Evolutionary conservation across 2,888 invertebrate genomes (phyloP), one percentile per base, ranked within the genome.

Genomic region (Pyrgus malvae): DNA sequence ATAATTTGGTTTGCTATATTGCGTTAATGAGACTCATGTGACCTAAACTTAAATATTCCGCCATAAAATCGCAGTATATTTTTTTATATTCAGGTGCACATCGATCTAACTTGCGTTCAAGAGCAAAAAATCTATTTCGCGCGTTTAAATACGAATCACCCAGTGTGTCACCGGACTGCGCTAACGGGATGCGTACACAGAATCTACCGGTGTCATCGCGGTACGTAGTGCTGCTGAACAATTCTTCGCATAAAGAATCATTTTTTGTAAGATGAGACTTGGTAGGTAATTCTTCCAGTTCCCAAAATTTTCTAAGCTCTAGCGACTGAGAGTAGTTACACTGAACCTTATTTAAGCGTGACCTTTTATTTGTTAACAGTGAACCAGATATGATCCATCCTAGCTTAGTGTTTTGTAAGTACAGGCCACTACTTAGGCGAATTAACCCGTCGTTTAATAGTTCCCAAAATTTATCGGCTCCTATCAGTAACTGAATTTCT

Each of bases 61-160:
- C 21, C 59, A 69, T 65, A 21, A 69, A 67, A n/a, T 63, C 53
- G 4, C 49, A 23, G 40, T 68, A 66, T 33, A 41, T 56, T 11
- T 56, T 4, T 55, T 66, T 63, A 25, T 53, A 61, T 6, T 29
- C 17, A 4, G 57, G 35, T 16, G 60, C 55, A 2, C 60, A 48
- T 35, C 21, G 29, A 41, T 60, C 38, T 45, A 59, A 49, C 17
- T 55, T 50, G 1, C 62, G 56, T 37, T 65, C 63, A 2, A 65
- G 48, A 21, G 62, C 29, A 3, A 33, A 14, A 8, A 14, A 33
- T 33, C 31, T 31, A 12, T 31, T 31, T 31, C 2, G 31, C 14
- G 31, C 31, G 14, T 8, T 1, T 14, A 14, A 14, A 33, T 33
- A 8, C 12, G 31, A 31, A 31, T 31, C 33, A 14, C 14, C 14